Base-by-base conservation (phyloP, 2,797 vertebrate genomes). In the Pelobates cultripes region DNA sequence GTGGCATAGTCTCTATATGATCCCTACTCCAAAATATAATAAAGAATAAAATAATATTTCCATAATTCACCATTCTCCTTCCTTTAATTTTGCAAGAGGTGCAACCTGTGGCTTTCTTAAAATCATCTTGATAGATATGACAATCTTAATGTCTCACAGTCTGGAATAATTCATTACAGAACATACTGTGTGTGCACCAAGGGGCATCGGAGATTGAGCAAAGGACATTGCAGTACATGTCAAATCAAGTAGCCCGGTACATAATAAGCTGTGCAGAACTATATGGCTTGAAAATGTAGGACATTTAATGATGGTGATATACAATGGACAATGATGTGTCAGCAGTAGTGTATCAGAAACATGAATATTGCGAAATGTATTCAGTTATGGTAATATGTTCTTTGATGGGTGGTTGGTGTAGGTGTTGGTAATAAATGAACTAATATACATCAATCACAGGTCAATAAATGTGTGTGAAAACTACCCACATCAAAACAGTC, bases 91-190 rank as follows among this genome's bases (percentile, higher is more conserved):
- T 57, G 55, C 55, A 57, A 57, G 9, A 15, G 4, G 55, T 57
- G 14, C 55, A 57, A 12, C 13, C 13, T 57, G 55, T 57, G 13
- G 9, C 4, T 57, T 15, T 57, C 14, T 14, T 10, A 10, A 51
- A 10, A 51, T 51, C 5, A 51, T 6, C 47, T 51, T 6, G 10
- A 51, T 51, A 51, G 47, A 51, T 51, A 10, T 51, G 47, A 51
- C 47, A 51, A 51, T 6, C 5, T 10, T 51, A 51, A 51, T 51
- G 3, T 10, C 47, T 51, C 10, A 51, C 47, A 51, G 14, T 4
- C 57, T 61, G 57, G 57, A 61, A 61, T 40, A 64, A 64, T 40
- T 64, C 61, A 64, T 64, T 64, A 40, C 61, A 40, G 10, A 64
- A n/a, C 61, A 64, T 64, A 64, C 17, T 64, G 17, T 10, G 28